Conservation (phyloP, 2,113 vertebrate species). For the Procavia capensis region DNA sequence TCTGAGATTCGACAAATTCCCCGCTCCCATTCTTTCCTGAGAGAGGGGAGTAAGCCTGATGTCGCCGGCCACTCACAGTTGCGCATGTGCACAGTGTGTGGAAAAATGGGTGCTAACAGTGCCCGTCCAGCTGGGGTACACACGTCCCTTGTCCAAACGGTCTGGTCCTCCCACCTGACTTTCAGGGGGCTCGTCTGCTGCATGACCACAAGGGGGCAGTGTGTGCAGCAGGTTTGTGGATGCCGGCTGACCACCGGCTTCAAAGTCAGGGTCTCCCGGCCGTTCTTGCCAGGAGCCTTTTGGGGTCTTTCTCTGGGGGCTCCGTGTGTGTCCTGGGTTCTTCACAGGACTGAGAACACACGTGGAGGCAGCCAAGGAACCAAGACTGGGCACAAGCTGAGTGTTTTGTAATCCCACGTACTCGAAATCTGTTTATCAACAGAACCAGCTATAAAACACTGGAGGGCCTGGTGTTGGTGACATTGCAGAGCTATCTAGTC, state of each 20-base stretch:
- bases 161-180: rapidly evolving
- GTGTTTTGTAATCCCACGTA: rapidly evolving
- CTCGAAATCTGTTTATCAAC: background rate
- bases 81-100: rapidly evolving
- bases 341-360: background rate
- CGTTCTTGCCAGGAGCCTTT: rapidly evolving
- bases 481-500: background rate
- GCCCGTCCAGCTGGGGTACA: background rate
- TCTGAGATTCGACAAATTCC: background rate
- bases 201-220: conserved; percentile 84
- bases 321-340: background rate
- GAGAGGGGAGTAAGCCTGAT: background rate
- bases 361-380: rapidly evolving
- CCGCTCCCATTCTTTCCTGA: background rate
- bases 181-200: background rate
- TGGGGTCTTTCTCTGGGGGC: background rate
- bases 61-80: rapidly evolving
- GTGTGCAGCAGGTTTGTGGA: conserved; percentile 72
- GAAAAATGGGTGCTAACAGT: rapidly evolving
- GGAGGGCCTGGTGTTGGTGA: background rate
- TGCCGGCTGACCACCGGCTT: background rate
- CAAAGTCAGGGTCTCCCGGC: too few relatives aligned
- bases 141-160: rapidly evolving
- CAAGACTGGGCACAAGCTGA: background rate
- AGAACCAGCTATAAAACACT: background rate